A percentile compares a stretch with the other conserved stretches of the same genome.
Evolutionary conservation across 2,113 vertebrate genomes (phyloP).

Genomic region (Prionailurus bengalensis): DNA sequence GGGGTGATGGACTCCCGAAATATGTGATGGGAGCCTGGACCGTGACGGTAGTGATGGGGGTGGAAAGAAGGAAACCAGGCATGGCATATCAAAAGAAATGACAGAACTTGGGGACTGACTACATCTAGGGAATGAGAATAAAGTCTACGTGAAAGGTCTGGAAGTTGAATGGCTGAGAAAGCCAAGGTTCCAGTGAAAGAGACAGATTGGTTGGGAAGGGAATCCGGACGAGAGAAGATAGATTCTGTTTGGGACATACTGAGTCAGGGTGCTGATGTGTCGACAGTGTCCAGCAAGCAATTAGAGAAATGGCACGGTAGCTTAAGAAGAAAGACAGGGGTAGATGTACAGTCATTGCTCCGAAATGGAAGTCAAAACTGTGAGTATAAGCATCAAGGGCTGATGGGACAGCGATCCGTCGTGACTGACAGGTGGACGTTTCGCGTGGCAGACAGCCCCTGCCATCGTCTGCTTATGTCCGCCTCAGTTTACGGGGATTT

Average conservation of each 20-base stretch:
- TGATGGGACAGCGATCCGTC: neutral
- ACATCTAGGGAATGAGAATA: conserved; percentile 36
- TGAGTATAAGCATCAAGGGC: neutral
- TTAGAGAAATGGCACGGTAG: neutral
- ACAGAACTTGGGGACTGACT: neutral
- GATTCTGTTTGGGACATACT: neutral
- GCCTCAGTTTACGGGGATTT: neutral
- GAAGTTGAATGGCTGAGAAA: conserved; percentile 6
- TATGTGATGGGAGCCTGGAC: neutral
- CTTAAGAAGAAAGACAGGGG: conserved; percentile 43
- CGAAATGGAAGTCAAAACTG: neutral
- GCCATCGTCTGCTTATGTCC: neutral
- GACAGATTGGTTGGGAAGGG: neutral
- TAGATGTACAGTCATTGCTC: neutral
- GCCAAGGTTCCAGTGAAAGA: conserved; percentile 33
- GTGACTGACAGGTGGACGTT: neutral
- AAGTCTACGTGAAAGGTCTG: conserved; percentile 36
- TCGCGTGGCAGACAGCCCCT: neutral
- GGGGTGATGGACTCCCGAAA: neutral
- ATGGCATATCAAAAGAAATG: neutral
- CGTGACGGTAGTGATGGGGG: neutral
- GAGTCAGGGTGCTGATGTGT: neutral
- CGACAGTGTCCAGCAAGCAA: conserved; percentile 2
- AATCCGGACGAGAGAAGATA: neutral
- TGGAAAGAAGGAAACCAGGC: neutral